Percentiles rank a stretch among this genome's conserved stretches.
These are phyloP conservation scores for Hyles vespertilio DNA, from an alignment of 1,140 invertebrate species.

Conservation along the genomic window DNA sequence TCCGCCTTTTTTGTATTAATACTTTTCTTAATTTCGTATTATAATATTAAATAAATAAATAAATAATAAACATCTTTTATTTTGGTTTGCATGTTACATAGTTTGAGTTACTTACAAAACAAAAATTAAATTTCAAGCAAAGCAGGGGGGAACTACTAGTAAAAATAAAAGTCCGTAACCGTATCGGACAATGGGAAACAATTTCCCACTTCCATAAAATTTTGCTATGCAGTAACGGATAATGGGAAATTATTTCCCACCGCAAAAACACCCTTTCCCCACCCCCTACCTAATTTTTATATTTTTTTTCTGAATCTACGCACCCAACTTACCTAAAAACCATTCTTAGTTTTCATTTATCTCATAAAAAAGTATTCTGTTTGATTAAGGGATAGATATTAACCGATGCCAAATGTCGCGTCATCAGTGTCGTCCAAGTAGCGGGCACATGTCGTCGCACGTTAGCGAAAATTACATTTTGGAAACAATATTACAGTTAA, in stretches of 20 bases:
- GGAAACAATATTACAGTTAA: too few species aligned
- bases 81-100: too few species aligned
- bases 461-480: too few species aligned
- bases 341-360: constrained; percentile 1
- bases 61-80: too few species aligned
- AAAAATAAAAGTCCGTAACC: constrained; percentile 18
- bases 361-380: constrained; percentile 3
- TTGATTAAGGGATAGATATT: constrained; percentile 11
- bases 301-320: constrained; percentile 5
- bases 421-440: too few species aligned
- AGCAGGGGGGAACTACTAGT: constrained; percentile 28
- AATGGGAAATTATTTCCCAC: constrained; percentile 44
- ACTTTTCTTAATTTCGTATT: too few species aligned
- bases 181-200: constrained; percentile 24
- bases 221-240: constrained; percentile 25
- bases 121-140: constrained; percentile 21
- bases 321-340: constrained; percentile 1
- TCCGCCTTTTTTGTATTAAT: constrained; percentile 5
- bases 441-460: too few species aligned
- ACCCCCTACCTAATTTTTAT: constrained; percentile 3
- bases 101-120: constrained; percentile 3
- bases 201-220: constrained; percentile 24
- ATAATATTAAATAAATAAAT: too few species aligned
- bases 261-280: constrained; percentile 35
- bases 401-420: too few species aligned